These are phyloP conservation scores for Pocillopora damicornis DNA, from an alignment of 64 coral and sea anemone genomes.

Conservation along the genomic window DNA sequence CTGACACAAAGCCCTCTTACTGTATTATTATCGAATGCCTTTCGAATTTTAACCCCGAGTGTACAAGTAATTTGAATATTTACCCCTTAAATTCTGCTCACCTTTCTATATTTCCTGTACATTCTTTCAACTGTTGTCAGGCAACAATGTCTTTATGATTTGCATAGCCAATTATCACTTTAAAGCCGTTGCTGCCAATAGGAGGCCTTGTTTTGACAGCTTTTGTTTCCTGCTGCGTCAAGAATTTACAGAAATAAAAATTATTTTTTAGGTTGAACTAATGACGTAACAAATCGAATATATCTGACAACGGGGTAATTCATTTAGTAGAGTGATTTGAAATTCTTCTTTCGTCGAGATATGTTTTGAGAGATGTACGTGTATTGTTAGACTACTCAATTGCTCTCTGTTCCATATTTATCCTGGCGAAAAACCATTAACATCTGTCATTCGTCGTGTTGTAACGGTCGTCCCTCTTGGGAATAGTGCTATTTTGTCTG, in stretches of 20 bases:
- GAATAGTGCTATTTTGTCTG: slow-evolving; percentile 7
- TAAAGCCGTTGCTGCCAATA: slow-evolving; percentile 1
- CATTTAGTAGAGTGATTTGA: background rate
- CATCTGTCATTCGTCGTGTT: background rate
- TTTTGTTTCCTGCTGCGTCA: slow-evolving; percentile 4
- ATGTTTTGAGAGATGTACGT: background rate
- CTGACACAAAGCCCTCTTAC: background rate
- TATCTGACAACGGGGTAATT: background rate
- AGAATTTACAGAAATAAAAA: slow-evolving; percentile 18
- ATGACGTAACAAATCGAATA: slow-evolving; percentile 4
- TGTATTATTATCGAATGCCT: background rate
- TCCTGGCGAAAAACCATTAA: background rate
- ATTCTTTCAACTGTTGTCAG: background rate
- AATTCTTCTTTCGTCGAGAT: slow-evolving; percentile 41
- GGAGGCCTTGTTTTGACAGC: slow-evolving; percentile 8
- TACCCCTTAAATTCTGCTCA: background rate
- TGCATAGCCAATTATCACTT: background rate
- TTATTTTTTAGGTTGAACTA: background rate
- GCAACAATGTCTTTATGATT: background rate
- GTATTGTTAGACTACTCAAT: slow-evolving; percentile 9
- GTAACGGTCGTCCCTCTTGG: background rate
- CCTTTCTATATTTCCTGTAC: background rate
- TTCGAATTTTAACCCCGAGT: background rate
- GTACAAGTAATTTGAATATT: background rate
- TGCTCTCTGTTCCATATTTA: background rate